Conservation (phyloP, 1,140 invertebrate species). For the Pseudobourletiella spinata region DNA sequence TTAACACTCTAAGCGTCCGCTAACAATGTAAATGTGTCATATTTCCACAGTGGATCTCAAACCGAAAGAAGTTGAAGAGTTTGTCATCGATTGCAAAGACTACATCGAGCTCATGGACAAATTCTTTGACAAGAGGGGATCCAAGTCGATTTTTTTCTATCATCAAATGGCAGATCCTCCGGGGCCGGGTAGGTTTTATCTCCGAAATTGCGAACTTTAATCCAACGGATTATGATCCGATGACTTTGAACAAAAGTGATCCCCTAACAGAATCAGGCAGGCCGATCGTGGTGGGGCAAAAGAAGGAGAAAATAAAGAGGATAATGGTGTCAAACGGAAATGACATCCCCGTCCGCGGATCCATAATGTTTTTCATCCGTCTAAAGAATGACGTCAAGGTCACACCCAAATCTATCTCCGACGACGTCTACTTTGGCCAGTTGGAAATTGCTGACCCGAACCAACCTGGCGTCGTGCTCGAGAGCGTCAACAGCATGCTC, state of each 20-base stretch:
- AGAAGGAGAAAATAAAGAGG: conserved; percentile 43
- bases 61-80: conserved; percentile 51
- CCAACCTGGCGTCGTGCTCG: conserved; percentile 26
- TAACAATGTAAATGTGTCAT: background rate
- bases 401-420: conserved; percentile 47
- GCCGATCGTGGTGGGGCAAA: conserved; percentile 39
- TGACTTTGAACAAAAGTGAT: too few relatives aligned
- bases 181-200: conserved; percentile 40
- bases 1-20: background rate
- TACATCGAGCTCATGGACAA: conserved; percentile 50
- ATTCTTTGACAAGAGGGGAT: conserved; percentile 46
- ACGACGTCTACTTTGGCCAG: conserved; percentile 26
- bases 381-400: conserved; percentile 43
- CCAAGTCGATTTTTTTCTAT: conserved; percentile 45
- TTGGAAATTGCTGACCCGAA: conserved; percentile 15
- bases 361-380: conserved; percentile 49
- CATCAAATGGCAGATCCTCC: conserved; percentile 46
- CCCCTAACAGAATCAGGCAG: conserved; percentile 47
- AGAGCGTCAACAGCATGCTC: conserved; percentile 7
- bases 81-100: conserved; percentile 51
- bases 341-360: conserved; percentile 44
- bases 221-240: too few relatives aligned
- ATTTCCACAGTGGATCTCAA: conserved; percentile 41
- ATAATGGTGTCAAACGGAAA: conserved; percentile 46
- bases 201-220: too few relatives aligned